Evolutionary conservation across 2,797 vertebrate genomes (phyloP), one percentile per base, ranked within the genome.

Genomic region (Leptoclinus maculatus): DNA sequence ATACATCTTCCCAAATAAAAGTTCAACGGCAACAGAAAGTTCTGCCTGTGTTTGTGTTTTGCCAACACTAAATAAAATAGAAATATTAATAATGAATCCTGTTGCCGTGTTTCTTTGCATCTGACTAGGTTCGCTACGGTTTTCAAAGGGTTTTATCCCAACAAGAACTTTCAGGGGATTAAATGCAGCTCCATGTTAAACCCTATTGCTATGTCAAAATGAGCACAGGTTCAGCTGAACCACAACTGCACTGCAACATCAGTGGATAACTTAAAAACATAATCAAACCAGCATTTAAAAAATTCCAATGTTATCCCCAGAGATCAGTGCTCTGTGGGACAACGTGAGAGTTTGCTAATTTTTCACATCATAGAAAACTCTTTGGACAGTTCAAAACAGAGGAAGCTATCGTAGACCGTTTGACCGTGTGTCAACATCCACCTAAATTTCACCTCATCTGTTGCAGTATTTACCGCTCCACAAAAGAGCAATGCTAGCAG

Each of bases 1-100:
- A 67, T 71, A 74, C 87, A 81, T 80, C 80, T 80, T 81, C 71
- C 49, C 51, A 74, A 89, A 90, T 92, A 88, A 92, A 88, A 87
- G 70, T 79, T 86, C 19, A 74, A 60, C 23, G 69, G 39, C 54
- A 84, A 63, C 6, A 12, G 2, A 19, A 25, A 10, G 2, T 51
- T 36, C 7, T 57, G 41, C 7, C 7, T 70, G 9, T 38, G 8
- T 66, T 62, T 54, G 7, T 70, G 29, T 75, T 57, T 11, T 38
- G 27, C 43, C 7, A 2, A 21, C 11, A 25, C 16, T 29, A 41
- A 63, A 64, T 21, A 12, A 19, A 19, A 64, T 23, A 32, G 5
- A 32, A 62, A 43, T 16, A 19, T 19, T 2, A 45, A 17, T 27
- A 14, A 25, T 39, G 1, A 2, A 21, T n/a, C 47, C 47, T 39